Conservation (phyloP, 2,888 invertebrate species). For the Idaea dimidiata region DNA sequence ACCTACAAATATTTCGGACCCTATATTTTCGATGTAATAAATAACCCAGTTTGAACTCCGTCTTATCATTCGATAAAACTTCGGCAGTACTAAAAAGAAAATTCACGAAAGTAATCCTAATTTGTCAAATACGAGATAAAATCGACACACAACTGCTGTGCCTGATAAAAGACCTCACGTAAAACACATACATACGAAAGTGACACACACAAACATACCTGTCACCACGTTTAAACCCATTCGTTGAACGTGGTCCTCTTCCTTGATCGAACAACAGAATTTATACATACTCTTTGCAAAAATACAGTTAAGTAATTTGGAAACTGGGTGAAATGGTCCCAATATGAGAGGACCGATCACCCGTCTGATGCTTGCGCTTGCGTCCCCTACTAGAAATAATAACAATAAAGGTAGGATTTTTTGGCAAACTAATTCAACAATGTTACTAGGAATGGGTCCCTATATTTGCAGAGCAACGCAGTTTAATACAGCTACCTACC, state of each 20-base stretch:
- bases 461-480: background rate
- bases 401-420: background rate
- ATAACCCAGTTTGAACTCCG: background rate
- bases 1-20: background rate
- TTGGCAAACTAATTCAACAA: background rate
- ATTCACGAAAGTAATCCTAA: background rate
- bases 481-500: background rate
- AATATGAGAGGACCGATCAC: no score
- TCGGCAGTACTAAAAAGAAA: background rate
- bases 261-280: no score
- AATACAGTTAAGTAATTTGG: no score
- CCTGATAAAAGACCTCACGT: background rate
- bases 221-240: background rate
- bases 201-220: background rate
- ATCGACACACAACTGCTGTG: background rate
- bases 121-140: constrained; percentile 1
- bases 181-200: background rate
- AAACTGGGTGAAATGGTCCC: no score
- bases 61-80: background rate
- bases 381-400: no score
- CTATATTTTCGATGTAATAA: background rate
- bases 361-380: no score
- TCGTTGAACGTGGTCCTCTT: background rate
- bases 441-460: background rate
- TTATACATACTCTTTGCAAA: no score